Evolutionary conservation across 2,797 vertebrate genomes (phyloP).

Genomic region (Betta splendens): DNA sequence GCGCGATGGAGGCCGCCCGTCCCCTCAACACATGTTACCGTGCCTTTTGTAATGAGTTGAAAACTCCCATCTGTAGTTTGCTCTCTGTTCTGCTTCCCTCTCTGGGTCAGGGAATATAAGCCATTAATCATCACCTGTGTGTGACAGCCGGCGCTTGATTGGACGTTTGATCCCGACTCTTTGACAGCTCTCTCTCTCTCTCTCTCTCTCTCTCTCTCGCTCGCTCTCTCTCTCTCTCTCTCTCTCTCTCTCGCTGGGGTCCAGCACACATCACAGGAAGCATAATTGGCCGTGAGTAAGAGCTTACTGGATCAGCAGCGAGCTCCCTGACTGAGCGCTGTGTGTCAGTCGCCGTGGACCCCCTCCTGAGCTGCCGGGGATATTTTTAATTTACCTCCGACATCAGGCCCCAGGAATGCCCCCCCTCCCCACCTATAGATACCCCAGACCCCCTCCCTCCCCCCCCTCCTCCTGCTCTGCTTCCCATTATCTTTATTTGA

Average conservation of each 20-base stretch:
- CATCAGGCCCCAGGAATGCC: slow-evolving; percentile 76
- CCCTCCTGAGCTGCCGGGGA: slow-evolving; percentile 72
- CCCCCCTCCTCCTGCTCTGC: slow-evolving; percentile 85
- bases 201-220: too few species aligned
- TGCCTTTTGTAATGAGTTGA: slow-evolving; percentile 75
- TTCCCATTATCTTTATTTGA: slow-evolving; percentile 96
- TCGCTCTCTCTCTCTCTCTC: too few species aligned
- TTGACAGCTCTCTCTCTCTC: slow-evolving; percentile 76
- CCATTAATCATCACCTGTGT: slow-evolving; percentile 85
- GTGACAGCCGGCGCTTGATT: slow-evolving; percentile 76
- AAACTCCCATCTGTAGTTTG: slow-evolving; percentile 74
- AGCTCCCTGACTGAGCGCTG: slow-evolving; percentile 70
- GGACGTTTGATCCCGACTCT: slow-evolving; percentile 71
- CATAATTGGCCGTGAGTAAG: slow-evolving; percentile 76
- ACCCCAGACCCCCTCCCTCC: slow-evolving; percentile 47
- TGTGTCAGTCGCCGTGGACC: slow-evolving; percentile 69
- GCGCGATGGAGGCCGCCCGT: slow-evolving; percentile 53
- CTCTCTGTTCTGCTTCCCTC: slow-evolving; percentile 72
- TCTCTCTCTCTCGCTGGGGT: too few species aligned
- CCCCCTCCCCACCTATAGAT: slow-evolving; percentile 84
- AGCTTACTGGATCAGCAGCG: slow-evolving; percentile 73
- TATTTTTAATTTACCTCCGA: slow-evolving; percentile 80
- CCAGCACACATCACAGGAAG: slow-evolving; percentile 75
- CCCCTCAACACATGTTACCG: slow-evolving; percentile 73
- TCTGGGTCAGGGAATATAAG: slow-evolving; percentile 78